Percentiles rank a stretch among this genome's conserved stretches.
Conservation (phyloP, 2,797 vertebrate species). For the Centroberyx gerrardi region DNA sequence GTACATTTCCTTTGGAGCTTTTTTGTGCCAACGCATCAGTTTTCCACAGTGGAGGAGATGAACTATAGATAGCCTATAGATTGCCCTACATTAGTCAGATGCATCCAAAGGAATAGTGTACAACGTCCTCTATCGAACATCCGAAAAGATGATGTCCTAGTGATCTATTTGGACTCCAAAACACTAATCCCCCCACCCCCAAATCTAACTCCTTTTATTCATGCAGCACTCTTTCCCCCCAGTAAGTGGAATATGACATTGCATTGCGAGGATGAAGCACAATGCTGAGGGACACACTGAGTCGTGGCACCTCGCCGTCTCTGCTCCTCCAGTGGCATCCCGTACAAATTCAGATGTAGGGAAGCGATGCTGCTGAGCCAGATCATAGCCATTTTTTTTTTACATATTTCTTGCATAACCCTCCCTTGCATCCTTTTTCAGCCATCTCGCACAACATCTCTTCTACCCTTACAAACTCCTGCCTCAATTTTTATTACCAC, state of each 20-base stretch:
- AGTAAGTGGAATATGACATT: constrained; percentile 36
- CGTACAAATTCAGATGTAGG: neutral
- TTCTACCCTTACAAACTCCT: constrained; percentile 26
- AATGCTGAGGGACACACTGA: constrained; percentile 21
- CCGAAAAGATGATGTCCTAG: constrained; percentile 39
- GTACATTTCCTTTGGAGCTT: constrained; percentile 21
- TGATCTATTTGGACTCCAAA: constrained; percentile 48
- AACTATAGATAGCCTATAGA: constrained; percentile 8
- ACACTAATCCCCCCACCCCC: constrained; percentile 44
- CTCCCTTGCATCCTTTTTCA: neutral
- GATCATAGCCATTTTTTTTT: neutral
- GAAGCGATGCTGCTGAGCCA: neutral
- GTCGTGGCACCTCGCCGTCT: neutral
- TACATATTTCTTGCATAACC: constrained; percentile 22
- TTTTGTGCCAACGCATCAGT: neutral
- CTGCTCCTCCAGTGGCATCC: neutral
- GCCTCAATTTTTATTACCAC: constrained; percentile 63
- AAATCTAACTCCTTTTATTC: constrained; percentile 34
- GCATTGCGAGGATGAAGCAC: constrained; percentile 25
- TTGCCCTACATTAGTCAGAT: constrained; percentile 26
- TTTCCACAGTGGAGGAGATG: neutral
- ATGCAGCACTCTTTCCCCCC: constrained; percentile 38
- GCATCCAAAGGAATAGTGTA: neutral
- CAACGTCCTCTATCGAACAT: constrained; percentile 32
- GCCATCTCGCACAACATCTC: neutral